Base-by-base conservation (phyloP, 2,113 vertebrate species). In the Misgurnus mizolepis region DNA sequence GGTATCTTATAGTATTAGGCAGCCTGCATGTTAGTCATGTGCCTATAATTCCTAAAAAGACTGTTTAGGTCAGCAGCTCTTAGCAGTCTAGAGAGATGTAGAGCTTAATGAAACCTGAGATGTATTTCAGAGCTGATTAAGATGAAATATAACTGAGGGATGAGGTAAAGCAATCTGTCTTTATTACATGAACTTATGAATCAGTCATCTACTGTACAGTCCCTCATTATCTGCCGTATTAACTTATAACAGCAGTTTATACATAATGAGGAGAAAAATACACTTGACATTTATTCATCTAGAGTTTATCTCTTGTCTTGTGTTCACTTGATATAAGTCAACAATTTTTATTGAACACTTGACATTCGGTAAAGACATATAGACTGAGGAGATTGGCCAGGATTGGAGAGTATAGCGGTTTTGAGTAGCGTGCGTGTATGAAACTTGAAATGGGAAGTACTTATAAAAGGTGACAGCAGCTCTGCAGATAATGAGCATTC, bases 391-490 rank as follows among this genome's bases (percentile, higher is more conserved):
- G 0, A 15, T 5, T 15, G 50, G 50, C 50, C 12, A 6, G 2
- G 5, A 14, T 53, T 12, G 14, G 50, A 53, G 15, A 56, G 53
- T 56, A 22, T 22, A 11, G 8, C 41, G 17, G 58, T 43, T 50
- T 56, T 50, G 43, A n/a, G 7, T 50, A n/a, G 40, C 22, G 56
- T 49, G 55, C 61, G 41, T 47, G 10, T 56, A 56, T 53, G 3
- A 60, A 61, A 27, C 47, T 27, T 62, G 58, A 72, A 64, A 62
- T 4, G 22, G 12, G 56, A 14, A 60, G 7, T 12, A n/a, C 7
- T 75, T 62, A 75, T 62, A 22, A 61, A 7, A 17, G 58, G 43
- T 64, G 72, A 75, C 72, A 62, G 72, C 49, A 43, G 22, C 58
- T 74, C 34, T 45, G 65, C 17, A 14, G 66, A 49, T 79, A 75